Evolutionary conservation across 2,888 invertebrate species (phyloP).

Genomic region (Elmis aenea): DNA sequence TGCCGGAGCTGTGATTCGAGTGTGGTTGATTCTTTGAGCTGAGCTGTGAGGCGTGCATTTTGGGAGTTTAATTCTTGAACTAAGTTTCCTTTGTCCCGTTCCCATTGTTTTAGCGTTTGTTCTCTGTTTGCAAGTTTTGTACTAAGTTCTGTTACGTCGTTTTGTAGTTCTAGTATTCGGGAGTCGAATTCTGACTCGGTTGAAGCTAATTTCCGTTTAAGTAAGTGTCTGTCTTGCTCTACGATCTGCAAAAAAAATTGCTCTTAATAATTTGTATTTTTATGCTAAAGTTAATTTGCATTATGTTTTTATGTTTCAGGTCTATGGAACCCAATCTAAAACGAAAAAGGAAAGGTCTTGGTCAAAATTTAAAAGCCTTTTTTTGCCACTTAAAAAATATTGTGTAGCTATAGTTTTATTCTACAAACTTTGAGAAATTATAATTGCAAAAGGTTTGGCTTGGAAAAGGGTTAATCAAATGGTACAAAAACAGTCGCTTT

Average conservation of each 20-base stretch:
- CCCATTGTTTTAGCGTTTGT: slow-evolving; percentile 58
- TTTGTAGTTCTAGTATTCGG: slow-evolving; percentile 79
- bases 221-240: slow-evolving; percentile 88
- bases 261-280: not conserved
- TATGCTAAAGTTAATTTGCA: not conserved
- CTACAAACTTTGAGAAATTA: no score
- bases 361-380: not conserved
- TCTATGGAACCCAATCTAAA: not conserved
- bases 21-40: slow-evolving; percentile 77
- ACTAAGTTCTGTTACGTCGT: slow-evolving; percentile 77
- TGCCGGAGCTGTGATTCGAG: slow-evolving; percentile 74
- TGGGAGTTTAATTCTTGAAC: slow-evolving; percentile 83
- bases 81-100: slow-evolving; percentile 74
- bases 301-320: not conserved
- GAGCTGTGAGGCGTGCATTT: slow-evolving; percentile 69
- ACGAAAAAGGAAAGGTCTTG: not conserved
- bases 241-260: slow-evolving; percentile 61
- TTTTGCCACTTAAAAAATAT: not conserved
- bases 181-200: slow-evolving; percentile 86
- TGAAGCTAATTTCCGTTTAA: slow-evolving; percentile 78
- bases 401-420: no score
- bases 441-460: no score
- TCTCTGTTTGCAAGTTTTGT: slow-evolving; percentile 67
- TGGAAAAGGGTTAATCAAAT: no score
- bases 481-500: no score